Evolutionary conservation across 2,888 invertebrate species (phyloP).

Genomic region (Diaprepes abbreviatus): DNA sequence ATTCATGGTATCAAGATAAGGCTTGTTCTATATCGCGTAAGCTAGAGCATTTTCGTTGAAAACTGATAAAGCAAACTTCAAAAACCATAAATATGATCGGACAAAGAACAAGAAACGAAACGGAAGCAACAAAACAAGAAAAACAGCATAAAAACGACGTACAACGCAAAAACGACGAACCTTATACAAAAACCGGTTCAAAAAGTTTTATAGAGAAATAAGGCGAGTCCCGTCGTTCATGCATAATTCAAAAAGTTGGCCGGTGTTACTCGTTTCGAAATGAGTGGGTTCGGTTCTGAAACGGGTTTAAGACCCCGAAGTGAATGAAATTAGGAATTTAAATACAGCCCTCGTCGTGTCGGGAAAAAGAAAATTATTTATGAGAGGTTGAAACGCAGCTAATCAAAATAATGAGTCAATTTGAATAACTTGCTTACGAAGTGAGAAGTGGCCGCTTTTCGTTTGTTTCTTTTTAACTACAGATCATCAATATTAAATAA

Average conservation of each 20-base stretch:
- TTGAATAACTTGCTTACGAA: conserved; percentile 9
- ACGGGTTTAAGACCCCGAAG: conserved; percentile 24
- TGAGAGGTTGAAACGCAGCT: conserved; percentile 19
- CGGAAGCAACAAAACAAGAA: conserved; percentile 5
- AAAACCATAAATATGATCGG: no score
- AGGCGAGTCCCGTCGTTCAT: conserved; percentile 27
- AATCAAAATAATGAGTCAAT: conserved; percentile 31
- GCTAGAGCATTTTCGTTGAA: no score
- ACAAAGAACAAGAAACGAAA: conserved; percentile 1
- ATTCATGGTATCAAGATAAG: no score
- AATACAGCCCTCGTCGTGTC: conserved; percentile 27
- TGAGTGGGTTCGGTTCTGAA: conserved; percentile 39
- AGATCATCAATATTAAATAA: no score
- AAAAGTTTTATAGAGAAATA: conserved; percentile 31
- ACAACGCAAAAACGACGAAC: conserved; percentile 11
- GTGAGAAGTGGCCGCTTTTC: not conserved
- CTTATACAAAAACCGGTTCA: conserved; percentile 22
- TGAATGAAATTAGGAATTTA: conserved; percentile 37
- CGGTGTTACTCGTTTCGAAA: conserved; percentile 28
- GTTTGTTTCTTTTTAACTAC: not conserved
- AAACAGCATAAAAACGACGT: not conserved
- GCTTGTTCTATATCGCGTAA: no score
- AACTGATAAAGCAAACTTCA: no score
- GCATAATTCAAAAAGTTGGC: conserved; percentile 37
- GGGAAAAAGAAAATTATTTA: conserved; percentile 21